These are phyloP conservation scores for Magallana gigas DNA, from an alignment of 1,140 invertebrate species.

Conservation along the genomic window DNA sequence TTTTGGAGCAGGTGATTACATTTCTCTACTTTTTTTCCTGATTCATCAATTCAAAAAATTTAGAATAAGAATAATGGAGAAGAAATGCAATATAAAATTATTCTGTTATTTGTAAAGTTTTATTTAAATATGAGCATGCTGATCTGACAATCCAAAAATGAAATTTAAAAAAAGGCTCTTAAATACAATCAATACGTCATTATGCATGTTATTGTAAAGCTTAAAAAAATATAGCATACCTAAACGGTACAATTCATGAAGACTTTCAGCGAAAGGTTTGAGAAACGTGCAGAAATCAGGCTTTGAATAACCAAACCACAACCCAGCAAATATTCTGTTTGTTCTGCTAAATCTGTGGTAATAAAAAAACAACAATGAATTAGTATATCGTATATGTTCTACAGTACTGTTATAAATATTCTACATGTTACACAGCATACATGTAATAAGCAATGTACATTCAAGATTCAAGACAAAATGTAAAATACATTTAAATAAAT, in stretches of 20 bases:
- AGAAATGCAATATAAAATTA: not conserved
- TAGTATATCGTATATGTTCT: too few relatives aligned
- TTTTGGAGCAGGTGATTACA: not conserved
- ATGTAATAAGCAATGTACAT: too few relatives aligned
- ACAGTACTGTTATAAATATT: too few relatives aligned
- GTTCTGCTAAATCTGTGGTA: conserved; percentile 26
- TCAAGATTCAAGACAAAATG: not conserved
- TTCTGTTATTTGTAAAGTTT: too few relatives aligned
- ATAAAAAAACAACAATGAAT: not conserved
- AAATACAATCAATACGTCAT: too few relatives aligned
- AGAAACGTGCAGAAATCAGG: conserved; percentile 44
- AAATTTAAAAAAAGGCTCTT: too few relatives aligned
- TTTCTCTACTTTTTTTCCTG: not conserved
- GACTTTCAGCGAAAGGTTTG: conserved; percentile 41
- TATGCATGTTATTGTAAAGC: too few relatives aligned
- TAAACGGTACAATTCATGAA: not conserved
- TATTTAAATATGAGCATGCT: too few relatives aligned
- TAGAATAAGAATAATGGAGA: not conserved
- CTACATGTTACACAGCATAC: too few relatives aligned
- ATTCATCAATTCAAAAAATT: not conserved
- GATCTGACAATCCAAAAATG: too few relatives aligned
- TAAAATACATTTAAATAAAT: not conserved
- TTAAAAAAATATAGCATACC: not conserved
- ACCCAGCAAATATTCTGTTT: conserved; percentile 45
- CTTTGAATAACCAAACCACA: conserved; percentile 49